Percentiles rank a stretch among this genome's conserved stretches.
phyloP scores from a whole-genome alignment of 2,797 vertebrate genomes.

The Margarornis squamiger region DNA sequence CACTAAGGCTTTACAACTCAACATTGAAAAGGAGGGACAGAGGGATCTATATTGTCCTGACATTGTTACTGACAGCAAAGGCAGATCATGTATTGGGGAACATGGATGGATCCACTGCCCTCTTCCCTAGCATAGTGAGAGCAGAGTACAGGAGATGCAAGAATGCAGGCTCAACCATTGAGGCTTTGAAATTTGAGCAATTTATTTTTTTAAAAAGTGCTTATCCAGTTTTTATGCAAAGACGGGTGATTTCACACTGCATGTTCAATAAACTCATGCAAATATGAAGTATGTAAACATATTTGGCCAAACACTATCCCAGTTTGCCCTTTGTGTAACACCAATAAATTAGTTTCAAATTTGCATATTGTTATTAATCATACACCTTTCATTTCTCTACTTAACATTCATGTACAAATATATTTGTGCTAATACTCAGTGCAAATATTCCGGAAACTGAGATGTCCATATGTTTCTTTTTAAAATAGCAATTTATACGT shows the following conservation, averaged over 20 bases:
- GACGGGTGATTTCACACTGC: constrained; percentile 46
- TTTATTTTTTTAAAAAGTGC: not conserved
- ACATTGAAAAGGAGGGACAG: not conserved
- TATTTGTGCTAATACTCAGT: constrained; percentile 20
- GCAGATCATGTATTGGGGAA: not conserved
- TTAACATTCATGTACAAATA: constrained; percentile 62
- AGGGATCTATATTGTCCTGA: not conserved
- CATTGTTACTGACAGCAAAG: not conserved
- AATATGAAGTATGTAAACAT: constrained; percentile 58
- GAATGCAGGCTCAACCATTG: not conserved
- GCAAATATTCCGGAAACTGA: constrained; percentile 10
- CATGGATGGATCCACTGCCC: not conserved
- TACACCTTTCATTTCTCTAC: constrained; percentile 54
- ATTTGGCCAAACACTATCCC: constrained; percentile 53
- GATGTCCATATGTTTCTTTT: not conserved
- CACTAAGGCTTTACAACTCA: not conserved
- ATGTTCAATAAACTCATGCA: constrained; percentile 51
- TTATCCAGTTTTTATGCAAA: constrained; percentile 45
- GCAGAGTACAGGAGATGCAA: not conserved
- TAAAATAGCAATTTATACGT: not conserved
- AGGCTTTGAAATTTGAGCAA: not conserved
- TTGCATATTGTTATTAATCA: constrained; percentile 65
- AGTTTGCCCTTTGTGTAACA: constrained; percentile 58
- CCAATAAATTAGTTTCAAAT: constrained; percentile 59
- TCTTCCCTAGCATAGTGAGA: not conserved